Base-by-base conservation (phyloP, 2,888 invertebrate genomes). In the Octonoba sinensis region DNA sequence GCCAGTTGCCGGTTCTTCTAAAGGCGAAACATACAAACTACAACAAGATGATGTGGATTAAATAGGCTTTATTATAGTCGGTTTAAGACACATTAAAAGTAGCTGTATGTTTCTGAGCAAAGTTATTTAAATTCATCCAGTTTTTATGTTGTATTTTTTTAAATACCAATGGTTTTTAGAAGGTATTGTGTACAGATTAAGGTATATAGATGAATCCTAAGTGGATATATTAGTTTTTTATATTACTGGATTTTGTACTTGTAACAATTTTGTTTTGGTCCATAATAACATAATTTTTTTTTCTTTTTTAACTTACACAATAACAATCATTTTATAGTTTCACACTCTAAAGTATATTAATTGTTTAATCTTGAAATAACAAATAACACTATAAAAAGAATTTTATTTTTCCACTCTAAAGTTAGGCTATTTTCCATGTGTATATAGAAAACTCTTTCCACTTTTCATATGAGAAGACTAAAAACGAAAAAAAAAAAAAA, bases 21-120 rank as follows among this genome's bases (percentile, higher is more conserved):
- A 72, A 62, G 57, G 49, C 15, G 27, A 46, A 47, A 49, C 67
- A n/a, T 51, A 62, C n/a, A 72, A 71, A 49, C 67, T 81, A 69
- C 75, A 72, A 24, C 72, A 75, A 56, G 83, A 83, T 46, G 83
- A 83, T 46, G 49, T 83, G 69, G 83, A 83, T 49, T 83, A 83
- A 77, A 27, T 13, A 3, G 13, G 24, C 59, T 27, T 44, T 47
- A 22, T 36, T 24, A 13, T 18, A 18, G 27, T 27, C 27, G 27
- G 6, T 27, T 27, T 27, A 27, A 27, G 27, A 27, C 27, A 47
- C 47, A 65, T 46, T 27, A 66, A 57, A 66, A 22, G 51, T 62
- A 60, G 56, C 36, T 72, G 60, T 59, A 36, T 69, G 46, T 66
- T 69, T 60, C 56, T 4, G n/a, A 74, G 36, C 46, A 69, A 67